These are phyloP conservation scores for Agrenia bidenticulata DNA, from an alignment of 2,888 invertebrate species.

Conservation along the genomic window DNA sequence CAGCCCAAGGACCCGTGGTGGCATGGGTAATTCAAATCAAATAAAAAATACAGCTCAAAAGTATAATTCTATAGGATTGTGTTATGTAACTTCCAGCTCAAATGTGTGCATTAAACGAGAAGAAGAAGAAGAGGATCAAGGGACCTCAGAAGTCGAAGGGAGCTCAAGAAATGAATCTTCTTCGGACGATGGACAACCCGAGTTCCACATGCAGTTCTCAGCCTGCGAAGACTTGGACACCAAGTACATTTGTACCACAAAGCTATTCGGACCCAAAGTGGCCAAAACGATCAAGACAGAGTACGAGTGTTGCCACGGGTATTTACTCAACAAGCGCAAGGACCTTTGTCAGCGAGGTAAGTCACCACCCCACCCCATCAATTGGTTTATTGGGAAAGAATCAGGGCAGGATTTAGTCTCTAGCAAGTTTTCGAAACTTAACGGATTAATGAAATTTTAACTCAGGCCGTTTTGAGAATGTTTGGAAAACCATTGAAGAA, in stretches of 20 bases:
- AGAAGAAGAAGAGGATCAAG: conserved; percentile 55
- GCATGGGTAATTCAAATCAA: conserved; percentile 57
- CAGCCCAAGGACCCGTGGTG: conserved; percentile 56
- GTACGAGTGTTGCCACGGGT: conserved; percentile 71
- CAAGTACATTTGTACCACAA: conserved; percentile 62
- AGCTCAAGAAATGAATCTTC: conserved; percentile 1
- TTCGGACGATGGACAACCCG: too few relatives aligned
- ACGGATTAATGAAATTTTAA: conserved; percentile 44
- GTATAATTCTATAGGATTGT: too few relatives aligned
- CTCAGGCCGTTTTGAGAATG: conserved; percentile 62
- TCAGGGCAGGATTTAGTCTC: neutral
- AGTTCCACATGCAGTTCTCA: conserved; percentile 55
- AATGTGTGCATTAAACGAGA: conserved; percentile 67
- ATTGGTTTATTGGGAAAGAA: neutral
- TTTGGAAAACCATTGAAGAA: conserved; percentile 62
- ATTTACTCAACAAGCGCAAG: conserved; percentile 58
- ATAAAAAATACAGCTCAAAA: too few relatives aligned
- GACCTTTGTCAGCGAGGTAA: conserved; percentile 59
- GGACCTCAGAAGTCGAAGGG: conserved; percentile 8
- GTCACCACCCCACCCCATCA: too few relatives aligned
- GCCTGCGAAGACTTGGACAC: conserved; percentile 59
- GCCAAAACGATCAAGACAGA: conserved; percentile 65
- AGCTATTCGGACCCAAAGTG: conserved; percentile 57
- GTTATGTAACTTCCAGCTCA: conserved; percentile 56
- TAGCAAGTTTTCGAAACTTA: neutral